phyloP scores from a whole-genome alignment of 2,888 invertebrate species.

The Eupithecia abbreviata region DNA sequence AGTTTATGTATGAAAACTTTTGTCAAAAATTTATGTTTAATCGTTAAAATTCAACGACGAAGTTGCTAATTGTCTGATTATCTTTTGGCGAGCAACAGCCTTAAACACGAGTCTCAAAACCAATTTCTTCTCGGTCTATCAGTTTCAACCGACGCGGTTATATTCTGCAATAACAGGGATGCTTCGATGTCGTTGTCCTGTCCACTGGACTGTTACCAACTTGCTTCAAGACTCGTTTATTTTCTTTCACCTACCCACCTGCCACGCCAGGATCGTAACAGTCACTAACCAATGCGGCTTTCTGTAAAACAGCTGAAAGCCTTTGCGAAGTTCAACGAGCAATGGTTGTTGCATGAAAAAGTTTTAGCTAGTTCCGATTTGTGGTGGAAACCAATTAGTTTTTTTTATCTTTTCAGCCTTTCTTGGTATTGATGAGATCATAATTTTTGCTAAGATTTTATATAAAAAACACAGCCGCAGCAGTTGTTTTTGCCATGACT shows the following conservation, averaged over 20 bases:
- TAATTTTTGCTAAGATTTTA: constrained; percentile 38
- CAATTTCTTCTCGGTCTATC: neutral
- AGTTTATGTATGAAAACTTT: too few species aligned
- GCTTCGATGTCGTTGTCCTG: constrained; percentile 71
- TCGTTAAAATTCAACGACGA: neutral
- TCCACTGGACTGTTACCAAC: constrained; percentile 68
- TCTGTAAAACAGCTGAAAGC: neutral
- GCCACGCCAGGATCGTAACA: constrained; percentile 46
- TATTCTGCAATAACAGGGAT: constrained; percentile 26
- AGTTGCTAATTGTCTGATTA: neutral
- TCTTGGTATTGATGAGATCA: constrained; percentile 59
- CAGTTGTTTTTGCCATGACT: neutral
- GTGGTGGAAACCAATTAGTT: constrained; percentile 49
- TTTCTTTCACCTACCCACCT: constrained; percentile 70
- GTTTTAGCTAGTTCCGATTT: constrained; percentile 1
- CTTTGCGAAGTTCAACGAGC: constrained; percentile 10
- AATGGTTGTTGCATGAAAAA: constrained; percentile 17
- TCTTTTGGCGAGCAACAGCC: neutral
- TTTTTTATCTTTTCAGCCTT: constrained; percentile 40
- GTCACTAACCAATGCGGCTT: constrained; percentile 48
- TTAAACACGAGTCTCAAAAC: neutral
- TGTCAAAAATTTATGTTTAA: too few species aligned
- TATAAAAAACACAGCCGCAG: constrained; percentile 1
- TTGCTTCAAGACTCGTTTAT: constrained; percentile 63
- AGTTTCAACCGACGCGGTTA: constrained; percentile 2